Conservation (phyloP, 2,888 invertebrate genomes). For the Balanococcus diminutus region DNA sequence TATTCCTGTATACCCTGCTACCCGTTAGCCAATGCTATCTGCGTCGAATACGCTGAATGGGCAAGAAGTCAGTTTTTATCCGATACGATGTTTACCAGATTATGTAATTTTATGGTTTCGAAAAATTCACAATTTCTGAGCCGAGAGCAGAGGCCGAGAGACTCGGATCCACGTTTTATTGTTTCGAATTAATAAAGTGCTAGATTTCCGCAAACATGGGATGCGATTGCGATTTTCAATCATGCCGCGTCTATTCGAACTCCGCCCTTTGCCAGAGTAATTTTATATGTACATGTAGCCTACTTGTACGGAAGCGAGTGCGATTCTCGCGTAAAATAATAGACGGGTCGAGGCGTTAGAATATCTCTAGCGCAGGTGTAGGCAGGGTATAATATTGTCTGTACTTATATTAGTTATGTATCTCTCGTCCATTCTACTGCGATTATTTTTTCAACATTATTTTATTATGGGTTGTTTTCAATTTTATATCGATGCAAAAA, state of each 20-base stretch:
- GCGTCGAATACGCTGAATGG: constrained; percentile 10
- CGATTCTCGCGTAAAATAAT: too few relatives aligned
- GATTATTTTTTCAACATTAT: too few relatives aligned
- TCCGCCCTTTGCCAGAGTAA: background rate
- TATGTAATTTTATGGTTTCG: constrained; percentile 4
- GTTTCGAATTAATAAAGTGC: background rate
- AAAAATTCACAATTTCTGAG: background rate
- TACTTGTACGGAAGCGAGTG: too few relatives aligned
- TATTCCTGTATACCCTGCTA: background rate
- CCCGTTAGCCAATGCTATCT: background rate
- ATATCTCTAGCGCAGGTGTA: too few relatives aligned
- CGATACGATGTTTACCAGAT: constrained; percentile 21
- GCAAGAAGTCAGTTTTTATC: constrained; percentile 27
- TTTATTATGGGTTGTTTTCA: too few relatives aligned
- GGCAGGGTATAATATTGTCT: too few relatives aligned
- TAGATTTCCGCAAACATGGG: background rate
- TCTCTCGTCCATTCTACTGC: too few relatives aligned
- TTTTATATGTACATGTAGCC: too few relatives aligned
- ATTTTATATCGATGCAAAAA: too few relatives aligned
- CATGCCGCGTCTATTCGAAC: background rate
- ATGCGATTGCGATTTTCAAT: background rate
- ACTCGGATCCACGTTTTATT: too few relatives aligned
- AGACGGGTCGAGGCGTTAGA: too few relatives aligned
- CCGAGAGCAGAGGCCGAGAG: background rate
- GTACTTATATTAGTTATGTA: too few relatives aligned